Percentiles rank a stretch among this genome's conserved stretches.
phyloP scores from a whole-genome alignment of 2,888 invertebrate species.

The Cremastobaeus sp. region DNA sequence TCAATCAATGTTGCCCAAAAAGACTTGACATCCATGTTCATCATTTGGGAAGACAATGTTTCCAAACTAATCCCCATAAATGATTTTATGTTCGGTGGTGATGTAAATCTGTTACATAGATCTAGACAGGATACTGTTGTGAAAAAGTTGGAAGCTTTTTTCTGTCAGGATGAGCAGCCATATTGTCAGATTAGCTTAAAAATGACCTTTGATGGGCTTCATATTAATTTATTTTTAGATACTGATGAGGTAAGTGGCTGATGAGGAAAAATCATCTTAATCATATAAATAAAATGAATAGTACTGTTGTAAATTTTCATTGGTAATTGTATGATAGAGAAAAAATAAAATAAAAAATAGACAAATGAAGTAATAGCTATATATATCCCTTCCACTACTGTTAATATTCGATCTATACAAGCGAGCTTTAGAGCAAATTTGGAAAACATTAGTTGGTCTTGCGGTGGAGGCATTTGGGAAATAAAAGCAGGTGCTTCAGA shows the following conservation, averaged over 20 bases:
- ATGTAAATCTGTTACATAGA: slow-evolving; percentile 35
- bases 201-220: slow-evolving; percentile 85
- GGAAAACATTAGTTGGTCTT: no score
- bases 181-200: slow-evolving; percentile 76
- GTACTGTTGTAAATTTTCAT: no score
- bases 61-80: slow-evolving; percentile 73
- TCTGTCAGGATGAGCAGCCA: slow-evolving; percentile 82
- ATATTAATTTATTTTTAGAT: slow-evolving; percentile 85
- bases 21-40: slow-evolving; percentile 85
- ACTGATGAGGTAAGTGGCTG: slow-evolving; percentile 83
- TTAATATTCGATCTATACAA: no score
- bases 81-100: slow-evolving; percentile 23
- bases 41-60: slow-evolving; percentile 86
- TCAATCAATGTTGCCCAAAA: slow-evolving; percentile 86
- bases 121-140: slow-evolving; percentile 80
- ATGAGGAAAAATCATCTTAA: no score
- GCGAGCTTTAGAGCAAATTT: no score
- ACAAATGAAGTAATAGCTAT: no score
- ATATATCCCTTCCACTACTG: no score
- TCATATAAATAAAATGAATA: no score
- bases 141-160: slow-evolving; percentile 86
- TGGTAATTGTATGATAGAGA: no score
- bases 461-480: no score
- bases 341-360: no score
- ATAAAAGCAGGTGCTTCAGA: no score